phyloP scores from a whole-genome alignment of 2,113 vertebrate genomes.

The Tragelaphus imberbis region DNA sequence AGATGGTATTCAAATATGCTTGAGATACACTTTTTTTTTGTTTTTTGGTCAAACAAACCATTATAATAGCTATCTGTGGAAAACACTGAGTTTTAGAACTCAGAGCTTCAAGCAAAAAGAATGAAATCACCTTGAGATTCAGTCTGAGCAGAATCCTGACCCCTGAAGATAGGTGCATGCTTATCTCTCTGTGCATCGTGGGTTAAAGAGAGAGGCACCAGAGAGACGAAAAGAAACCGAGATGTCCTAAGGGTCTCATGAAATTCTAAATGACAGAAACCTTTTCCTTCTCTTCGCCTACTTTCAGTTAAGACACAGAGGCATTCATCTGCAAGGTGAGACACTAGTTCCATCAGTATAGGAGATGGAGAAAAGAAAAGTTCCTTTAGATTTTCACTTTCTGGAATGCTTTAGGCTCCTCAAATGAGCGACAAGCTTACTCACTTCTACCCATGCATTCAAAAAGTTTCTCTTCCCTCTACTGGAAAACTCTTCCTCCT shows the following conservation, averaged over 20 bases:
- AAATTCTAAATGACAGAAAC: neutral
- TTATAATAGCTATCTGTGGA: neutral
- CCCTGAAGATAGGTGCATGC: neutral
- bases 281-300: neutral
- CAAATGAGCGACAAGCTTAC: neutral
- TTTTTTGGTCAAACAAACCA: neutral
- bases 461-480: neutral
- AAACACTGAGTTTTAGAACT: neutral
- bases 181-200: neutral
- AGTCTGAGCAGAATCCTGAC: neutral
- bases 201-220: neutral
- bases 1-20: neutral
- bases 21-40: neutral
- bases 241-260: neutral
- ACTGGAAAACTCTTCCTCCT: accelerated
- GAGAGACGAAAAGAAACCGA: neutral
- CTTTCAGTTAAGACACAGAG: neutral
- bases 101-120: neutral
- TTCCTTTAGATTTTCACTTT: neutral
- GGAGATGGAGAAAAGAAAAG: neutral
- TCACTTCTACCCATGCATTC: neutral
- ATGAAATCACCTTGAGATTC: neutral
- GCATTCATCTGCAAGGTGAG: neutral
- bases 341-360: neutral
- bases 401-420: neutral